Evolutionary conservation across 2,888 invertebrate species (phyloP).

Genomic region (Parelbella ahira): DNA sequence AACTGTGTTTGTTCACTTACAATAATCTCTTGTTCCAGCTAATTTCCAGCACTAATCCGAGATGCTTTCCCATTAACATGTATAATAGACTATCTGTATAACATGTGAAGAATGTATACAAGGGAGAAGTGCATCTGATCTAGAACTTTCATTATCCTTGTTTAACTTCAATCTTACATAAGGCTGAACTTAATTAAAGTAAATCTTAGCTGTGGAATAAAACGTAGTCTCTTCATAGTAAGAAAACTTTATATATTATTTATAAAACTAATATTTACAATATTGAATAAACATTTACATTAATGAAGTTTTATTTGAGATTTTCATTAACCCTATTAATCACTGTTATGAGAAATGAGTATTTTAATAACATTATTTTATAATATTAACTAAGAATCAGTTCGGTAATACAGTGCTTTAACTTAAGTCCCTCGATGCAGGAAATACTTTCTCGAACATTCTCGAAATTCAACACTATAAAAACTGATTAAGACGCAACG

Average conservation of each 20-base stretch:
- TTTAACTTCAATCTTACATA: slow-evolving; percentile 17
- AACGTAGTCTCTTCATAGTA: slow-evolving; percentile 8
- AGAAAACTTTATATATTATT: slow-evolving; percentile 9
- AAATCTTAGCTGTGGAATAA: slow-evolving; percentile 17
- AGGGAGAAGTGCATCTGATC: slow-evolving; percentile 11
- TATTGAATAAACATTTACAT: too few species aligned
- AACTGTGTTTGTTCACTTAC: slow-evolving; percentile 44
- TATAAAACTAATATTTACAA: slow-evolving; percentile 4
- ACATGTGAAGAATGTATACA: too few species aligned
- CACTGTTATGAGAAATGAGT: too few species aligned
- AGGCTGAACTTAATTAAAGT: slow-evolving; percentile 14
- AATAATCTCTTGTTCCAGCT: slow-evolving; percentile 39
- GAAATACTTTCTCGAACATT: too few species aligned
- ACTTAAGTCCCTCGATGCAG: too few species aligned
- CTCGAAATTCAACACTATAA: too few species aligned
- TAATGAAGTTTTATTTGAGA: too few species aligned
- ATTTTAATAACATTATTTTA: too few species aligned
- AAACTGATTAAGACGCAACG: slow-evolving; percentile 28
- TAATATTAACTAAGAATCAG: too few species aligned
- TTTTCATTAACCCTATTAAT: too few species aligned
- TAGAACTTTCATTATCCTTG: slow-evolving; percentile 13
- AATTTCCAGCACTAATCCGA: slow-evolving; percentile 34
- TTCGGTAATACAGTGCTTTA: too few species aligned
- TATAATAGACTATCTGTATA: too few species aligned
- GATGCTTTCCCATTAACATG: slow-evolving; percentile 21